phyloP scores from a whole-genome alignment of 1,140 invertebrate genomes.

The Telenomus remus region DNA sequence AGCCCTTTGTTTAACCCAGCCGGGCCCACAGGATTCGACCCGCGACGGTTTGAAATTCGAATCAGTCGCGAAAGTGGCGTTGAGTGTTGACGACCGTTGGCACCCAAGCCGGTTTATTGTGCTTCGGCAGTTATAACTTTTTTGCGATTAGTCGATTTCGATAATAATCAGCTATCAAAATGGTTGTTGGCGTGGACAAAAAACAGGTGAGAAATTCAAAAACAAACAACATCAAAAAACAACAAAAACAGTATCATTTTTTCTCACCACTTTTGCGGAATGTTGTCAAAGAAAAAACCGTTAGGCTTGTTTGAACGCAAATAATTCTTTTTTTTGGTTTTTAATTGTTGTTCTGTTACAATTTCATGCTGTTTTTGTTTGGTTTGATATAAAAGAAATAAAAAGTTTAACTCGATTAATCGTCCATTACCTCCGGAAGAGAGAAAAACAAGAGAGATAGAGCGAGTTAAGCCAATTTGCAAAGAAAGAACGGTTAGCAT shows the following conservation, averaged over 20 bases:
- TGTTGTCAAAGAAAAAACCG: too few relatives aligned
- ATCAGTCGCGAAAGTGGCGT: slow-evolving; percentile 50
- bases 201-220: slow-evolving; percentile 37
- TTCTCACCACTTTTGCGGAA: too few relatives aligned
- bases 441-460: slow-evolving; percentile 6
- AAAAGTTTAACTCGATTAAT: slow-evolving; percentile 23
- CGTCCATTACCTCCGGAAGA: slow-evolving; percentile 30
- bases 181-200: slow-evolving; percentile 39
- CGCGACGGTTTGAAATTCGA: slow-evolving; percentile 54
- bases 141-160: slow-evolving; percentile 4
- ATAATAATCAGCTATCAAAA: slow-evolving; percentile 20
- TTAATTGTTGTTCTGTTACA: too few relatives aligned
- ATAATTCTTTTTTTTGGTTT: neutral
- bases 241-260: too few relatives aligned
- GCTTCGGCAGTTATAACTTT: neutral
- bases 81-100: slow-evolving; percentile 11
- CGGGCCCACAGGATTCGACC: slow-evolving; percentile 23
- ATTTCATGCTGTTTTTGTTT: too few relatives aligned
- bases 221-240: neutral
- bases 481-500: slow-evolving; percentile 7
- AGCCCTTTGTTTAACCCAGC: slow-evolving; percentile 65
- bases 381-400: too few relatives aligned
- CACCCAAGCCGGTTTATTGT: slow-evolving; percentile 7
- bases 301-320: neutral
- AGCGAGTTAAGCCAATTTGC: slow-evolving; percentile 23